Base-by-base conservation (phyloP, 2,888 invertebrate species). In the Incurvaria masculella region DNA sequence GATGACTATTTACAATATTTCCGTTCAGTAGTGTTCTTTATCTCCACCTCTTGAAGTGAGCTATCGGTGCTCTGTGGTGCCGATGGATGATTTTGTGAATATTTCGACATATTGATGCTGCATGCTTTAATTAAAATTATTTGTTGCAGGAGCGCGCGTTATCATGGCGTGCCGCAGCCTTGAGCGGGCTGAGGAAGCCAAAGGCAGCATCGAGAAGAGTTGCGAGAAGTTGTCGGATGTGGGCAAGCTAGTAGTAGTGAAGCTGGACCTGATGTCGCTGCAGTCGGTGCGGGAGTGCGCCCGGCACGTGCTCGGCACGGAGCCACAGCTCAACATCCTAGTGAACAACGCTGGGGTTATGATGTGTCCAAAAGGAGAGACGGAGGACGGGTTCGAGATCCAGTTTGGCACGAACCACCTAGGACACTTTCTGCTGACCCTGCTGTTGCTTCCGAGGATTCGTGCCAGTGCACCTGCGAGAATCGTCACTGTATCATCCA, bases 81-180 rank as follows among this genome's bases (percentile, higher is more conserved):
- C n/a, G n/a, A n/a, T n/a, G n/a, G n/a, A n/a, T n/a, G n/a, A n/a
- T n/a, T 19, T 39, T 14, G 11, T 27, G 33, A 10, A 17, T 45
- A n/a, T 45, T 14, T 17, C 41, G 6, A 16, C 41, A 16, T 10
- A 41, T 14, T 41, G 6, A 16, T 8, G 8, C 8, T 10, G 8
- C 14, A 27, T 27, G 14, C 8, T 10, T 40, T 40, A 6, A 14
- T 40, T 40, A 11, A 18, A 18, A 10, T 43, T 23, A 4, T 44
- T 41, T 41, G 11, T 55, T 59, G 27, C 55, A 69, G 78, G 82
- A 48, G 82, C 78, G 2, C 63, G 66, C 45, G 80, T 85, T 1
- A 75, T 85, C 48, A 63, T 85, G 66, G 85, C 83, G 1, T 84
- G 84, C 56, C 60, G 85, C 50, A 75, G 81, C 61, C 21, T 69